Evolutionary conservation across 2,797 vertebrate species (phyloP), one percentile per base, ranked within the genome.

Genomic region (Xerus rutilus): DNA sequence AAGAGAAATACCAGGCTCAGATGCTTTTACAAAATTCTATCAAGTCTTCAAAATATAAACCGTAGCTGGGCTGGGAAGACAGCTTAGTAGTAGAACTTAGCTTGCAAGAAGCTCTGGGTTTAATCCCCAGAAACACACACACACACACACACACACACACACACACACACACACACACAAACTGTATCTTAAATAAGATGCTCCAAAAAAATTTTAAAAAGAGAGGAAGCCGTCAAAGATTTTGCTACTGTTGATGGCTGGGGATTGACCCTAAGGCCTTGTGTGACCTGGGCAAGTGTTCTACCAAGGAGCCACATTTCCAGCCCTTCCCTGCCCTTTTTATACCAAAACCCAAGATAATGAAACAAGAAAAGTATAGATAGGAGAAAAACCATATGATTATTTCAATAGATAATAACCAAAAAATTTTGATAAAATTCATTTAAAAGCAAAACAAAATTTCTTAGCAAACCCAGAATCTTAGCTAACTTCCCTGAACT

Each of bases 371-470:
- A 87, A 79, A 79, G 21, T 32, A 54, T 35, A 93, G 18, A 9
- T 65, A 81, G 10, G 43, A 93, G 59, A 86, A 93, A 82, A 76
- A 28, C 5, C 21, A 3, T 64, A 77, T 3, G 4, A 84, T 43
- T 77, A 82, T 25, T 62, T 62, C 23, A 62, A 62, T 62, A 62
- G 23, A 62, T 3, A 62, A 39, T 39, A 21, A 25, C 32, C 28
- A 67, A n/a, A 57, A 54, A 21, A 43, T 21, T 82, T 25, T 59
- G 28, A 43, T 69, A 83, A 87, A 92, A 88, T 83, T 87, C 10
- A 87, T 62, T 87, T 62, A 92, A 87, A 76, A 25, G 17, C 25
- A 91, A 91, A 70, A 45, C 69, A 93, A 91, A 62, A 74, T 4
- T 76, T 43, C n/a, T 59, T 85, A 72, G 64, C 30, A 73, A 89